phyloP scores from a whole-genome alignment of 2,888 invertebrate genomes.

The Lutraria lutraria region DNA sequence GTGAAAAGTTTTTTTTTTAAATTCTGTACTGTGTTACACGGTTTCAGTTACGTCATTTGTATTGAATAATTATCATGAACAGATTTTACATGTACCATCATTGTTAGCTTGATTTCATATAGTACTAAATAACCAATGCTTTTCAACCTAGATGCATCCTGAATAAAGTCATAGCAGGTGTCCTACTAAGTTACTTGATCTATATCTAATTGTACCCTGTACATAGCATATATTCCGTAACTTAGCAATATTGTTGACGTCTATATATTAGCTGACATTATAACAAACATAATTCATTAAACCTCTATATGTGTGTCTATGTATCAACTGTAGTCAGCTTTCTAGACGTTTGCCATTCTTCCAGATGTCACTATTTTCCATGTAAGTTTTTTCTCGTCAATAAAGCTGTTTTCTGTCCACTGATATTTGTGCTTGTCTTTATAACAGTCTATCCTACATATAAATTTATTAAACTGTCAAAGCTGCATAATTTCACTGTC shows the following conservation, averaged over 20 bases:
- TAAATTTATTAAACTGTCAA: no score
- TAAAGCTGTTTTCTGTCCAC: slow-evolving; percentile 66
- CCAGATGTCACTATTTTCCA: slow-evolving; percentile 31
- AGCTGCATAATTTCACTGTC: no score
- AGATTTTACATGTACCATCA: no score
- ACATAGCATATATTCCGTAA: neutral
- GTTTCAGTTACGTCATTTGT: no score
- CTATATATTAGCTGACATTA: neutral
- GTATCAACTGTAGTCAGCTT: slow-evolving; percentile 29
- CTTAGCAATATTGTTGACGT: slow-evolving; percentile 22
- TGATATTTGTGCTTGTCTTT: slow-evolving; percentile 31
- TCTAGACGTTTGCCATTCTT: slow-evolving; percentile 20
- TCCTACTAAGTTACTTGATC: neutral
- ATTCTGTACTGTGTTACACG: no score
- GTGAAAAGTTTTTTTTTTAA: no score
- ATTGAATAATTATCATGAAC: no score
- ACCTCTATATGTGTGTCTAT: slow-evolving; percentile 27
- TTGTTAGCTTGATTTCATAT: no score
- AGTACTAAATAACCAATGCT: no score
- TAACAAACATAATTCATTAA: neutral
- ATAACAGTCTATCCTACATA: neutral
- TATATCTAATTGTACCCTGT: neutral
- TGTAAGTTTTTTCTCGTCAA: slow-evolving; percentile 57
- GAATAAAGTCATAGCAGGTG: no score
- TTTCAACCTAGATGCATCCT: no score